Evolutionary conservation across 2,888 invertebrate genomes (phyloP).

Genomic region (Brachylomia viminalis): DNA sequence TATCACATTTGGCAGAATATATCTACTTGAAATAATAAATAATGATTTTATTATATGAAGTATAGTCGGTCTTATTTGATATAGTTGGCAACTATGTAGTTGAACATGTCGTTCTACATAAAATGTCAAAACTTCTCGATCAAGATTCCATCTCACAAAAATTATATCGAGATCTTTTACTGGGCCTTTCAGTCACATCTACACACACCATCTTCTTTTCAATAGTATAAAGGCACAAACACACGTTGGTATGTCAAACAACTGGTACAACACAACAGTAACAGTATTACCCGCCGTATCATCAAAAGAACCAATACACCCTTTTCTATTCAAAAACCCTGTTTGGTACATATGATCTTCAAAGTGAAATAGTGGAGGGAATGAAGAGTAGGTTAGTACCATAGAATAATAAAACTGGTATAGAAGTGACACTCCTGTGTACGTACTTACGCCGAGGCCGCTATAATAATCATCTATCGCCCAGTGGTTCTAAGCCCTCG

Average conservation of each 20-base stretch:
- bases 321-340: slow-evolving; percentile 46
- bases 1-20: not conserved
- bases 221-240: slow-evolving; percentile 15
- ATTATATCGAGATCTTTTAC: not conserved
- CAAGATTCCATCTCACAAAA: not conserved
- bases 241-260: slow-evolving; percentile 33
- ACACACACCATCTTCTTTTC: slow-evolving; percentile 6
- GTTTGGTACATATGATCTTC: slow-evolving; percentile 62
- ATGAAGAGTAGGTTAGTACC: slow-evolving; percentile 2
- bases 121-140: not conserved
- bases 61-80: too few species aligned
- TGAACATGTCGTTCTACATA: not conserved
- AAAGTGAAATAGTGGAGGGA: slow-evolving; percentile 60
- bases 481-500: too few species aligned
- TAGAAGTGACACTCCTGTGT: not conserved
- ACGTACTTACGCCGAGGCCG: too few species aligned
- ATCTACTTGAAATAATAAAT: not conserved
- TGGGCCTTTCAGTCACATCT: not conserved
- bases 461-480: too few species aligned
- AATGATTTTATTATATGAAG: too few species aligned
- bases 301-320: slow-evolving; percentile 53
- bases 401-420: slow-evolving; percentile 7
- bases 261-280: too few species aligned
- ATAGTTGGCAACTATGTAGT: not conserved
- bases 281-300: slow-evolving; percentile 61